Conservation (phyloP, 2,113 vertebrate species). For the Platysternon megacephalum region DNA sequence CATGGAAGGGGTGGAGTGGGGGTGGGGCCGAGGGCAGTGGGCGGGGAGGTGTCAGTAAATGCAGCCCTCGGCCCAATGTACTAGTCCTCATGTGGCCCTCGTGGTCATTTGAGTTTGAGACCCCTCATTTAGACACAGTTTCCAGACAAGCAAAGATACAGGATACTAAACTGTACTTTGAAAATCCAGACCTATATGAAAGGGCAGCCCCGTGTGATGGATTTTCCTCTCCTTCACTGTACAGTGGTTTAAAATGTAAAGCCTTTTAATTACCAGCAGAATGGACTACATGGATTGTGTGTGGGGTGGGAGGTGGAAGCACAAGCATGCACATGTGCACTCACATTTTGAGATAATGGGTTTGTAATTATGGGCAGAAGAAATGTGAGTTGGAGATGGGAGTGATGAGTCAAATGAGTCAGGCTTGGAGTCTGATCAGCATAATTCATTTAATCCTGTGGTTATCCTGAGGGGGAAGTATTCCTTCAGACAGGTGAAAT, state of each 20-base stretch:
- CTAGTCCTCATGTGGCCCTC: too few relatives aligned
- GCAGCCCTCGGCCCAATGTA: too few relatives aligned
- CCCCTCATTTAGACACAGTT: neutral
- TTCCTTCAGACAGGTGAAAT: conserved; percentile 41
- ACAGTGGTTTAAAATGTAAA: neutral
- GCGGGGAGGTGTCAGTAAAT: too few relatives aligned
- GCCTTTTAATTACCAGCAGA: neutral
- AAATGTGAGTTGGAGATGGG: neutral
- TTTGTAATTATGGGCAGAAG: neutral
- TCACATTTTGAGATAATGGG: neutral
- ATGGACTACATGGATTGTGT: neutral
- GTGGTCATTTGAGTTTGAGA: too few relatives aligned
- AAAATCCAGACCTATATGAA: neutral
- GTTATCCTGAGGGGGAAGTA: conserved; percentile 5
- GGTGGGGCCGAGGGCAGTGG: too few relatives aligned
- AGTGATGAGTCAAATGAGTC: conserved; percentile 23
- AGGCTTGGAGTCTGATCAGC: conserved; percentile 21
- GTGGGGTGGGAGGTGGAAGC: neutral
- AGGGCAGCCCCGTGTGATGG: neutral
- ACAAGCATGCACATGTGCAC: neutral
- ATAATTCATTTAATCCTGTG: conserved; percentile 32
- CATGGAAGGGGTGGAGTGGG: too few relatives aligned
- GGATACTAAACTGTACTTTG: neutral
- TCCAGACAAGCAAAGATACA: neutral
- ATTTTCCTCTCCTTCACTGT: neutral